These are phyloP conservation scores for Parascotia fuliginaria DNA, from an alignment of 2,888 invertebrate species.

Conservation along the genomic window DNA sequence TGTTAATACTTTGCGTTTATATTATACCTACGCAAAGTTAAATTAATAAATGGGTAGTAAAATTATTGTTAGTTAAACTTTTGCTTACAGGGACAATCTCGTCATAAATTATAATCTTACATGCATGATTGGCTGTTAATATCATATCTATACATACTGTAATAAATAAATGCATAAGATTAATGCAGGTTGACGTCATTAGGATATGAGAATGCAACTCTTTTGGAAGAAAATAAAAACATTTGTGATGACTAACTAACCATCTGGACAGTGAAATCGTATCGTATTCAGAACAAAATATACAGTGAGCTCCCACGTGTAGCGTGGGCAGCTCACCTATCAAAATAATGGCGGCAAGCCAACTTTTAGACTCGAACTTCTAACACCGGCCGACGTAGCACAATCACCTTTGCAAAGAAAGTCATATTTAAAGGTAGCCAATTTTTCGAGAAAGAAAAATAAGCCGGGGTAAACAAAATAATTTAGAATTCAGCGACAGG, in stretches of 20 bases:
- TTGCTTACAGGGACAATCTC: too few relatives aligned
- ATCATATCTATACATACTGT: background rate
- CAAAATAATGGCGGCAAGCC: constrained; percentile 83
- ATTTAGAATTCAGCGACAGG: constrained; percentile 30
- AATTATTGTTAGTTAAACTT: too few relatives aligned
- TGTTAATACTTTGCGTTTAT: too few relatives aligned
- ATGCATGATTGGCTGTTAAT: too few relatives aligned
- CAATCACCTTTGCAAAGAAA: constrained; percentile 77
- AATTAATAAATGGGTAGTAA: too few relatives aligned
- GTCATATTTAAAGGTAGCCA: constrained; percentile 61
- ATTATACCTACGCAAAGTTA: too few relatives aligned
- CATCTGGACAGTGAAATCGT: constrained; percentile 53
- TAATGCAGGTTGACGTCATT: background rate
- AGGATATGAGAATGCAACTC: constrained; percentile 22
- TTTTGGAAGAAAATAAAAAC: constrained; percentile 30
- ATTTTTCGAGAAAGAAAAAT: constrained; percentile 48
- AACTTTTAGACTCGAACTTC: constrained; percentile 64
- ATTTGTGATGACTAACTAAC: constrained; percentile 51
- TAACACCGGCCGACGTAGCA: constrained; percentile 60
- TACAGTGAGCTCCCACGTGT: constrained; percentile 68
- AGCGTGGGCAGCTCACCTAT: constrained; percentile 62
- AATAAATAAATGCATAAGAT: background rate
- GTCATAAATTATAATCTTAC: too few relatives aligned
- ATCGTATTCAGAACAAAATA: constrained; percentile 66
- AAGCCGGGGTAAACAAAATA: constrained; percentile 19